A percentile compares a stretch with the other conserved stretches of the same genome.
Conservation (phyloP, 2,888 invertebrate genomes). For the Phymatocera aterrima region DNA sequence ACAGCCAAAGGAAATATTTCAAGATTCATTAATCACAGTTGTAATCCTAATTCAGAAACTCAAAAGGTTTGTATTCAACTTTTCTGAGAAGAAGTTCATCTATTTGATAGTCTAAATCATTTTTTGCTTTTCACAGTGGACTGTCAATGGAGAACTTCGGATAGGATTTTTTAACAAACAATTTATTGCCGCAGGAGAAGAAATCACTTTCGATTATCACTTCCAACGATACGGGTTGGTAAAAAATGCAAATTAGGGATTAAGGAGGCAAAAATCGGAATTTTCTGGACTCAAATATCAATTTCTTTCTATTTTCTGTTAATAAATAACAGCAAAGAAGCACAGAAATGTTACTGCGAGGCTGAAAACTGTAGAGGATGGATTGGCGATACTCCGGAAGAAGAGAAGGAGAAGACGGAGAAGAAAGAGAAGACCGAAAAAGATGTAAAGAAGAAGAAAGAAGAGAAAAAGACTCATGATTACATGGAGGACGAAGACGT, state of each 20-base stretch:
- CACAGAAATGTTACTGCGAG: conserved; percentile 97
- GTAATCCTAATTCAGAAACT: conserved; percentile 98
- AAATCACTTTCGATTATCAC: conserved; percentile 99
- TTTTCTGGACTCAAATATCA: conserved; percentile 39
- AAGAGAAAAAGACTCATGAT: conserved; percentile 67
- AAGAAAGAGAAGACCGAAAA: conserved; percentile 75
- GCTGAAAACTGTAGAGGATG: conserved; percentile 93
- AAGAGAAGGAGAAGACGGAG: conserved; percentile 80
- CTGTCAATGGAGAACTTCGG: conserved; percentile 92
- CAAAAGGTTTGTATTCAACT: conserved; percentile 80
- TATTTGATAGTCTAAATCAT: conserved; percentile 10
- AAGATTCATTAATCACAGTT: conserved; percentile 98
- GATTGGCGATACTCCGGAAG: conserved; percentile 93
- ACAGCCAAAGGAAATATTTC: conserved; percentile 97
- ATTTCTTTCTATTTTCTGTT: conserved; percentile 46
- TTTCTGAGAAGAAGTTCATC: not conserved
- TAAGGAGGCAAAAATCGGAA: conserved; percentile 1
- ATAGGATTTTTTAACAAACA: conserved; percentile 97
- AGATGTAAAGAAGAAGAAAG: conserved; percentile 73
- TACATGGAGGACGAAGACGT: conserved; percentile 75
- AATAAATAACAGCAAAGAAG: conserved; percentile 84
- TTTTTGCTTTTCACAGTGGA: conserved; percentile 79
- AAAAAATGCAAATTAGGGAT: not conserved
- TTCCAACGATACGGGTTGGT: conserved; percentile 96
- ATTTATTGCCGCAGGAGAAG: conserved; percentile 90